These are phyloP conservation scores for Troglohyphantes excavatus DNA, from an alignment of 2,888 invertebrate species.

Conservation along the genomic window DNA sequence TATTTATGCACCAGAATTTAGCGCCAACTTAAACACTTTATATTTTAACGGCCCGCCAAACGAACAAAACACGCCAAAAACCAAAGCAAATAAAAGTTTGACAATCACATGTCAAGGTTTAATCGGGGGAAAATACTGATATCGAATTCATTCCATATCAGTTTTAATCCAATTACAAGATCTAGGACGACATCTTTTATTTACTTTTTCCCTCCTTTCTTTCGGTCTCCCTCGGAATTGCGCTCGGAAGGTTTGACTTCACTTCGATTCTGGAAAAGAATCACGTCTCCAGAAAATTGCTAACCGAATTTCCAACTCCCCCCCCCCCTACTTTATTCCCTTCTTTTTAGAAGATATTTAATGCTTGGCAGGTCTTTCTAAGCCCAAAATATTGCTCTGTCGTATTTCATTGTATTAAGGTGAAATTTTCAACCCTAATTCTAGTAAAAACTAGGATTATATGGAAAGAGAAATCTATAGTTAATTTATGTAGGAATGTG, in stretches of 20 bases:
- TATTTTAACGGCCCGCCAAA: too few relatives aligned
- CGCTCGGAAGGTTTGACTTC: conserved; percentile 27
- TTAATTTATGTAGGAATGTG: too few relatives aligned
- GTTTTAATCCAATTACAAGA: conserved; percentile 59
- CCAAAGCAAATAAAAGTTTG: background rate
- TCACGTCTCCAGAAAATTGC: conserved; percentile 60
- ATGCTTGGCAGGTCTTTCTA: background rate
- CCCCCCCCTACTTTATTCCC: background rate
- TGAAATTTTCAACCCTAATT: too few relatives aligned
- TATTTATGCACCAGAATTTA: too few relatives aligned
- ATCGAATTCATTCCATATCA: conserved; percentile 65
- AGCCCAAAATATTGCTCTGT: too few relatives aligned
- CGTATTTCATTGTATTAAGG: too few relatives aligned
- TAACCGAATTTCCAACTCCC: conserved; percentile 42
- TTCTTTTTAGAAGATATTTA: conserved; percentile 2
- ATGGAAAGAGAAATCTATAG: too few relatives aligned
- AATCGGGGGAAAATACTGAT: conserved; percentile 24
- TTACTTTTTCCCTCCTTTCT: conserved; percentile 26
- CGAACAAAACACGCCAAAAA: too few relatives aligned
- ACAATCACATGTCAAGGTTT: conserved; percentile 34
- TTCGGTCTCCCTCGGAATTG: conserved; percentile 12
- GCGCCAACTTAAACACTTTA: too few relatives aligned
- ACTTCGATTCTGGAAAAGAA: conserved; percentile 44
- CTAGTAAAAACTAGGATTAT: too few relatives aligned
- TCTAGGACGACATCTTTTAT: conserved; percentile 21